Evolutionary conservation across 2,113 vertebrate genomes (phyloP).

Genomic region (Etia nguti): DNA sequence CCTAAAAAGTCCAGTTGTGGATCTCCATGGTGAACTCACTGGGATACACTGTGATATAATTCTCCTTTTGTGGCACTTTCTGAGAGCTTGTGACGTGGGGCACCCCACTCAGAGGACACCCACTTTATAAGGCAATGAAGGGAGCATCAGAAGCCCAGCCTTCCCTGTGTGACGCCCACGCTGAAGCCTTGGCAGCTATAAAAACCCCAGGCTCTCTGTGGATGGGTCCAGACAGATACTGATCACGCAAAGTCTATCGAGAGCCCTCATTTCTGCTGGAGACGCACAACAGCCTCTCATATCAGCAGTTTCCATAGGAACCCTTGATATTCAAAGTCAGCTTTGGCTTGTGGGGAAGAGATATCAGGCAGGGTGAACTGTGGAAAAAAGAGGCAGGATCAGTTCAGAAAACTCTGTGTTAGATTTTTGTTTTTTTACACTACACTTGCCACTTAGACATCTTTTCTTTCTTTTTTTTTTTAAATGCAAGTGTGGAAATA

Average conservation of each 20-base stretch:
- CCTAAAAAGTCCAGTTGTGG: background rate
- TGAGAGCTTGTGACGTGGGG: conserved; percentile 47
- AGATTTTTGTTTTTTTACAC: background rate
- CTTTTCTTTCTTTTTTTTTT: background rate
- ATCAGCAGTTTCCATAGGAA: conserved; percentile 63
- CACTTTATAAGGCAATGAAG: conserved; percentile 49
- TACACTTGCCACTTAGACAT: background rate
- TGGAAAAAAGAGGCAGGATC: background rate
- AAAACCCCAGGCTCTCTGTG: conserved; percentile 36
- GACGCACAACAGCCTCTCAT: conserved; percentile 17
- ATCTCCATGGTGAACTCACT: background rate
- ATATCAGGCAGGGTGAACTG: background rate
- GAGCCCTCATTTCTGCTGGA: conserved; percentile 32
- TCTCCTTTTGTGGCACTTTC: conserved; percentile 40
- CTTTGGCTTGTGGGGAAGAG: background rate
- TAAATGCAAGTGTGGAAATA: background rate
- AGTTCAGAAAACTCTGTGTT: background rate
- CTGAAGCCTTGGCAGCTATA: conserved; percentile 58
- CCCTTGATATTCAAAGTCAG: conserved; percentile 37
- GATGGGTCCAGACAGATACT: conserved; percentile 17
- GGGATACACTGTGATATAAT: background rate
- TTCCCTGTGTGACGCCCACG: conserved; percentile 55
- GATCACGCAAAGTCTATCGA: conserved; percentile 5
- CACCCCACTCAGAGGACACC: conserved; percentile 13
- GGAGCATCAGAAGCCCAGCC: conserved; percentile 44